Evolutionary conservation across 2,888 invertebrate genomes (phyloP), one percentile per base, ranked within the genome.

Genomic region (Drosophila falleni): DNA sequence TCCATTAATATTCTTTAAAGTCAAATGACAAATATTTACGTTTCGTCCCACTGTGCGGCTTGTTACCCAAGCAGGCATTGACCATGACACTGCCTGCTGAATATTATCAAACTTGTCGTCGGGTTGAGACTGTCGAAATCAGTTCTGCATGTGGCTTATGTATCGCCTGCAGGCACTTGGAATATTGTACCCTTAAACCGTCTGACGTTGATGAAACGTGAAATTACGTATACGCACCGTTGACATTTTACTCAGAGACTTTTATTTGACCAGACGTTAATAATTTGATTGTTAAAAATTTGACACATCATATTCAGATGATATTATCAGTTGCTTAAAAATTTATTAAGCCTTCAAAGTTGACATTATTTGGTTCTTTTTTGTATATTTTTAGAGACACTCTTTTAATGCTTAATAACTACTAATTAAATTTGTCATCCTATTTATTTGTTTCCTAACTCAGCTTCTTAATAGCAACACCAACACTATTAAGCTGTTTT

Each of bases 171-270:
- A 69, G 83, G 54, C 31, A 50, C 59, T 60, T 58, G 41, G 16
- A 42, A 59, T 47, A 29, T 42, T 41, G 49, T 42, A 29, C 44
- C 55, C 44, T 31, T 53, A 62, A 69, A 49, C 47, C 23, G 56
- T 79, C 77, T 79, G 86, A 55, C 44, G 60, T 16, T 70, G 77
- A 65, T 74, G 88, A 70, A 55, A 62, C 82, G 80, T 85, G 68
- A 83, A 86, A 83, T 87, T 87, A 66, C 62, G 44, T 61, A 41
- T 46, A 51, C 47, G 70, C 70, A 47, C 58, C 66, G 56, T 15
- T 69, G 55, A 13, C 33, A 31, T 13, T 60, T 44, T 47, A 13
- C 16, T 31, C 39, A 19, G 13, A 8, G 42, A 11, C 8, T 44
- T 56, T 47, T 44, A 53, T 63, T 63, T 49, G 44, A 35, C 41